Percentiles rank a stretch among this genome's conserved stretches.
phyloP scores from a whole-genome alignment of 2,888 invertebrate genomes.

The Heliconius erato region DNA sequence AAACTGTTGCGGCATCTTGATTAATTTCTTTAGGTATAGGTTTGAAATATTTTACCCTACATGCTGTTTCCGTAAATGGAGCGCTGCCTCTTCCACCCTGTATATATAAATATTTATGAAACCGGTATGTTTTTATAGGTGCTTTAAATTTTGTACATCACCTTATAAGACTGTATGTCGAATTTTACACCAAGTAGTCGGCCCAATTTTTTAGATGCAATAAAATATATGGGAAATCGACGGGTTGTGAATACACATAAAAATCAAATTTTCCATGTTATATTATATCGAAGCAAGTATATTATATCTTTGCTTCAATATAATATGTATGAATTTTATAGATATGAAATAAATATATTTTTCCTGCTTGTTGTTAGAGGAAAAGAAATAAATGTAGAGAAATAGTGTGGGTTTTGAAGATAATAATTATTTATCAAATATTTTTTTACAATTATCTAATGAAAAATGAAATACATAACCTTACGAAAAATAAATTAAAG shows the following conservation, averaged over 20 bases:
- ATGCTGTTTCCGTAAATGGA: too few relatives aligned
- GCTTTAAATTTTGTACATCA: slow-evolving; percentile 3
- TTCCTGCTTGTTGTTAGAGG: neutral
- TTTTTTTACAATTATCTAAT: too few relatives aligned
- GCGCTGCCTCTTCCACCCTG: too few relatives aligned
- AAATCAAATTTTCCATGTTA: neutral
- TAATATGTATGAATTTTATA: neutral
- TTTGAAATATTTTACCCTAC: too few relatives aligned
- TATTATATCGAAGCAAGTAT: neutral
- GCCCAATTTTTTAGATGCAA: slow-evolving; percentile 12
- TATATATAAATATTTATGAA: neutral
- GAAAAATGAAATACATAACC: too few relatives aligned
- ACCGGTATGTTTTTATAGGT: neutral
- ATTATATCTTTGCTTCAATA: too few relatives aligned
- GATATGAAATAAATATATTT: neutral
- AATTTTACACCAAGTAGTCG: slow-evolving; percentile 9
- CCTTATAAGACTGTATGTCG: neutral
- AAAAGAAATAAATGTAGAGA: neutral
- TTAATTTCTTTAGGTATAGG: too few relatives aligned
- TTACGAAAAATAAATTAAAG: too few relatives aligned
- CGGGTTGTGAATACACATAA: slow-evolving; percentile 6
- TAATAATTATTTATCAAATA: too few relatives aligned
- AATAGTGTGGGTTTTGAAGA: too few relatives aligned
- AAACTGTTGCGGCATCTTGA: too few relatives aligned
- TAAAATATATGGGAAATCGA: slow-evolving; percentile 19